A percentile compares a stretch with the other conserved stretches of the same genome.
Evolutionary conservation across 2,113 vertebrate genomes (phyloP).

Genomic region (Oncorhynchus gorbuscha): DNA sequence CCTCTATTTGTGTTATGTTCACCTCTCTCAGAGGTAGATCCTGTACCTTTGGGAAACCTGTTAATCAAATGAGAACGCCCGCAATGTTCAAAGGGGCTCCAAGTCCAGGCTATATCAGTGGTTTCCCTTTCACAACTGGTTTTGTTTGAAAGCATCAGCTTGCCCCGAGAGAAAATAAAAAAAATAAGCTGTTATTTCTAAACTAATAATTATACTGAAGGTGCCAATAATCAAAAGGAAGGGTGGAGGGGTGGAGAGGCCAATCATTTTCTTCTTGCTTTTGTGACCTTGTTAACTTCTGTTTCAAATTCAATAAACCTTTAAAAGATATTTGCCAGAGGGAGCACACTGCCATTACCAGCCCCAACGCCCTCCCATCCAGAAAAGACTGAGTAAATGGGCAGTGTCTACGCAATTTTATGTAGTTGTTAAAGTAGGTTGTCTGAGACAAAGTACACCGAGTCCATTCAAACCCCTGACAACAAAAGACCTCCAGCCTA

Average conservation of each 20-base stretch:
- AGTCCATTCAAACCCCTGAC: neutral
- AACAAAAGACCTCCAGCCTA: neutral
- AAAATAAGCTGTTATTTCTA: neutral
- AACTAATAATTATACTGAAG: constrained; percentile 16
- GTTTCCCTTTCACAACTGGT: neutral
- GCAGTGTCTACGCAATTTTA: neutral
- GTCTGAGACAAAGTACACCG: neutral
- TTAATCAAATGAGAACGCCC: constrained; percentile 14
- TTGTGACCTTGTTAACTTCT: neutral
- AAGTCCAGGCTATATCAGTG: neutral
- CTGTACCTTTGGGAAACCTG: neutral
- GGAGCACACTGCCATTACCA: neutral
- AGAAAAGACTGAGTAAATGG: neutral
- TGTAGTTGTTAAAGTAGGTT: neutral
- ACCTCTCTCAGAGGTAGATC: neutral
- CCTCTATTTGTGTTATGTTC: neutral
- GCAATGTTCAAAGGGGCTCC: neutral
- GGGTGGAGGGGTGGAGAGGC: neutral
- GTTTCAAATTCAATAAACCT: too few species aligned
- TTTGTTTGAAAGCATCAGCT: too few species aligned
- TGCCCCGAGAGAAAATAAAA: too few species aligned
- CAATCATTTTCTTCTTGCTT: constrained; percentile 15
- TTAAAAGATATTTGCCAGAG: too few species aligned
- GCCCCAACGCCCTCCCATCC: neutral
- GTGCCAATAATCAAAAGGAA: constrained; percentile 21